Evolutionary conservation across 2,113 vertebrate species (phyloP), one percentile per base, ranked within the genome.

Genomic region (Lanius ludovicianus): DNA sequence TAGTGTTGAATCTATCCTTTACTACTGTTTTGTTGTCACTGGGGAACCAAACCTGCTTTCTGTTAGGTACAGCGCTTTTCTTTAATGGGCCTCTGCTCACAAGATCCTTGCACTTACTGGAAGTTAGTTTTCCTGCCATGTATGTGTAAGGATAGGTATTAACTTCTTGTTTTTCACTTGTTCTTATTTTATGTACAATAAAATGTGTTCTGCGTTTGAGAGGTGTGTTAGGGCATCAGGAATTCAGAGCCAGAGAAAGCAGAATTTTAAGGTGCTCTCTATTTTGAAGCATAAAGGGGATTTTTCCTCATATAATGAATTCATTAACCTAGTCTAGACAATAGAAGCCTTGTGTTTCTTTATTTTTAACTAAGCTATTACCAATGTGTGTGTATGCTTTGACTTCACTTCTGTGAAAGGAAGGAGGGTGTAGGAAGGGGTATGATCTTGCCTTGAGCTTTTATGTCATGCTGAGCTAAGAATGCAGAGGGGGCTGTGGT

Each of bases 231-330:
- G 28, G 15, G 33, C 24, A 31, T 69, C 24, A 24, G 21, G 33
- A 65, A 47, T 63, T 85, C 37, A 59, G 30, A 87, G 50, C 11
- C 12, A 62, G n/a, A 37, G 14, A 90, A 75, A 35, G 15, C 31
- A 80, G 41, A 63, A 68, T 83, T 67, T 85, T 62, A 41, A 5
- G 13, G 15, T 71, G 52, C 8, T 70, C 62, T 90, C 49, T 75
- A 19, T 19, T 6, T 23, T 63, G 31, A 41, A 84, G 37, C 25
- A 12, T 65, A 19, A 24, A 52, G 5, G 15, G 5, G 0, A 1
- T 6, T 24, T 65, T 82, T 46, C 9, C 15, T 67, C 13, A 9
- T 13, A 3, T 59, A 70, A 59, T 65, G 42, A 28, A 82, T 50
- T 83, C 10, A 47, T 84, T 87, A 69, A 35, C 41, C 49, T 80